Evolutionary conservation across 2,797 vertebrate genomes (phyloP), one percentile per base, ranked within the genome.

Genomic region (Anomalospiza imberbis): DNA sequence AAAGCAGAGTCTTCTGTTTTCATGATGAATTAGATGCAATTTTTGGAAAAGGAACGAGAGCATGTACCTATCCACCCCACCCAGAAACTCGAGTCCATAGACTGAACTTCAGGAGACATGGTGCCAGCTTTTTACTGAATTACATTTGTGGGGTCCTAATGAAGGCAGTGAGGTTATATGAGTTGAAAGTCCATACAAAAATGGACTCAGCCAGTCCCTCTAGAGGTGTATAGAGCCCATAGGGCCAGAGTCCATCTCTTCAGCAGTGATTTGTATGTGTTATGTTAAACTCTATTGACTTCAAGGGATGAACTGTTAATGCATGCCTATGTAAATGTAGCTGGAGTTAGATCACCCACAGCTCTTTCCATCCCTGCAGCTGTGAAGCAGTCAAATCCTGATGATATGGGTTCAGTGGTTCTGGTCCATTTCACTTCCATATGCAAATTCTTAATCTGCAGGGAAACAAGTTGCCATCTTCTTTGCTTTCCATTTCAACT

Each of bases 41-140:
- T 92, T 96, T 91, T 84, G 70, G 70, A 91, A 89, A 87, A 86
- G 6, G 7, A 62, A 80, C 88, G 73, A 62, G 26, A 66, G 47
- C 34, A 50, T 63, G 17, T 36, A 21, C 66, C 28, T 63, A 54
- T 84, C 66, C 55, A 89, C 36, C 67, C 25, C 73, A 92, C 45
- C 29, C 36, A 86, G 48, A 72, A 93, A 81, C 44, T 32, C 0
- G 0, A 81, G 48, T 50, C 54, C 24, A 54, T 29, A 78, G 62
- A 26, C 47, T 67, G 57, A 82, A n/a, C 70, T 73, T 78, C 26
- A 48, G 82, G 48, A 88, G 93, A 48, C 2, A 0, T 8, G 17
- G 26, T 60, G 60, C 53, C 90, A 85, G 32, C 12, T 63, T 92
- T 89, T 86, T 31, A 2, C 28, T 73, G 40, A 91, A 38, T 38